Evolutionary conservation across 2,113 vertebrate species (phyloP).

Genomic region (Lophochroa leadbeateri): DNA sequence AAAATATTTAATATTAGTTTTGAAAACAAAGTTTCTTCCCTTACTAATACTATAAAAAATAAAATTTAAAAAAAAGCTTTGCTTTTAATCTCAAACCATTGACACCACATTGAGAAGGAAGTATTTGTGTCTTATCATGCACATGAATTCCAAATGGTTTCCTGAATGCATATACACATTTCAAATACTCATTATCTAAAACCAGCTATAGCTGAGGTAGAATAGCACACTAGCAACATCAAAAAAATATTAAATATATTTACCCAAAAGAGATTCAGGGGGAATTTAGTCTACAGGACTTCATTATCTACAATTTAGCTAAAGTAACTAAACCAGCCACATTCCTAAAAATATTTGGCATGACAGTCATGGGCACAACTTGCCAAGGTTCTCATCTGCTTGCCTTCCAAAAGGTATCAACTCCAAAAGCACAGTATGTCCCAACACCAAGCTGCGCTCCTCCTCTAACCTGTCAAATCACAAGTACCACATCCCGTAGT

Average conservation of each 20-base stretch:
- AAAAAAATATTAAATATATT: neutral
- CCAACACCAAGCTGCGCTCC: neutral
- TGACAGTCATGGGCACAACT: neutral
- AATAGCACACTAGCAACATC: neutral
- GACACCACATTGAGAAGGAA: neutral
- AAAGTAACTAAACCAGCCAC: neutral
- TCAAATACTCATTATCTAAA: neutral
- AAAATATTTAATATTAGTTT: neutral
- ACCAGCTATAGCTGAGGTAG: neutral
- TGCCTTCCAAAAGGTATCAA: neutral
- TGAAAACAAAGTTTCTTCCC: neutral
- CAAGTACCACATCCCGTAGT: neutral
- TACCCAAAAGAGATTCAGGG: neutral
- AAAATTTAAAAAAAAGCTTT: neutral
- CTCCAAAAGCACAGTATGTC: neutral
- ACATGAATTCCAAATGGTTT: neutral
- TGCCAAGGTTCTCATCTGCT: neutral
- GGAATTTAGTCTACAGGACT: neutral
- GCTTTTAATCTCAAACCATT: neutral
- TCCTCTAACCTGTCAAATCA: neutral
- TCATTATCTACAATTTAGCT: neutral
- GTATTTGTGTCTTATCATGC: neutral
- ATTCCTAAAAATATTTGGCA: neutral
- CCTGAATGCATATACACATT: neutral
- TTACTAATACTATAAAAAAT: neutral